Base-by-base conservation (phyloP, 2,888 invertebrate species). In the Apeira syringaria region DNA sequence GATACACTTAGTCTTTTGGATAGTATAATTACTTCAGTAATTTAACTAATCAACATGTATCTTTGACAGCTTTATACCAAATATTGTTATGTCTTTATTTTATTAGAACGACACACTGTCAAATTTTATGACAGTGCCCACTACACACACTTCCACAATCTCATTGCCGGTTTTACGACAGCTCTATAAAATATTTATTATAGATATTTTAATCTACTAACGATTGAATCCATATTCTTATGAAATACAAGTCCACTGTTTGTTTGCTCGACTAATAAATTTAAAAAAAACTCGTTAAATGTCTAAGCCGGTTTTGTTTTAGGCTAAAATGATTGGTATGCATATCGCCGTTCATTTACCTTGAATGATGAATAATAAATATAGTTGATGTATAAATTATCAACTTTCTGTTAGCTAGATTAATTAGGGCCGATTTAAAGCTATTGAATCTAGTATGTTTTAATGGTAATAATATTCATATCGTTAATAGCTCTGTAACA, bases 291-390 rank as follows among this genome's bases (percentile, higher is more conserved):
- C 79, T 74, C 54, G 77, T 77, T 74, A 67, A 60, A 64, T 49
- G 58, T 60, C 59, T 56, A 56, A 76, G 64, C 85, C 76, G 80
- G 83, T 84, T 80, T 64, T 65, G 61, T 68, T 70, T 74, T 61
- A 64, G 64, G 68, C 70, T 73, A 75, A 81, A 83, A 80, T 80
- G 76, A 85, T 83, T 69, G 71, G 65, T 79, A 74, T 74, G 69
- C 71, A 74, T 77, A 75, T 73, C 71, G 69, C 64, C 76, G 76
- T 80, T 74, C 79, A 75, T 81, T 85, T 82, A 74, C 84, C 80
- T 82, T 81, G 80, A 81, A 72, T 79, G 74, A 74, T 82, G 81
- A 85, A 87, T 84, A 82, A 77, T 82, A 74, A 80, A 77, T 74
- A 71, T 66, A 59, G 39, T 64, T 61, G 53, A 74, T 69, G 69